Percentiles rank a stretch among this genome's conserved stretches.
Evolutionary conservation across 2,113 vertebrate species (phyloP).

Genomic region (Ivindomyrus marchei): DNA sequence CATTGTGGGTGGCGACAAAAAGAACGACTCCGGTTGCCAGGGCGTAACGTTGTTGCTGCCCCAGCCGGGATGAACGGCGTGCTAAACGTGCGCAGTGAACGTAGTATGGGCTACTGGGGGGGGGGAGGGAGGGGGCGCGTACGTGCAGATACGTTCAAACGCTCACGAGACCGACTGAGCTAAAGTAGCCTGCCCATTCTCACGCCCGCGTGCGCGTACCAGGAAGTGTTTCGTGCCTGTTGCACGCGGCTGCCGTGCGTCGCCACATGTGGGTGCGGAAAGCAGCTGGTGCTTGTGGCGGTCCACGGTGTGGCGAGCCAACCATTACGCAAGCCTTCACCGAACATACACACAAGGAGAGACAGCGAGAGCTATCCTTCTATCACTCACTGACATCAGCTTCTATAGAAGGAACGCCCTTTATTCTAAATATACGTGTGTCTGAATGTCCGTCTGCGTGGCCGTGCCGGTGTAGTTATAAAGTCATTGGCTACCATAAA

Average conservation of each 20-base stretch:
- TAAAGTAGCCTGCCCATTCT: neutral
- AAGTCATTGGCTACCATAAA: neutral
- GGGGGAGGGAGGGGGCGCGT: neutral
- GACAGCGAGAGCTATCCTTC: neutral
- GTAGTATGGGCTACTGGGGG: neutral
- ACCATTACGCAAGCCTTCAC: neutral
- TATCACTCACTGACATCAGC: neutral
- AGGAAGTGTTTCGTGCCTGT: neutral
- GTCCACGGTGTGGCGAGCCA: neutral
- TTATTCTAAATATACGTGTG: neutral
- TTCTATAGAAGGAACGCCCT: neutral
- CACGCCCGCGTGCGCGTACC: neutral
- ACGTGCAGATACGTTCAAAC: neutral
- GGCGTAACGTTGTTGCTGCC: neutral
- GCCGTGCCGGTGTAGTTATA: neutral
- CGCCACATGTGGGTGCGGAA: neutral
- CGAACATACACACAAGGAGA: neutral
- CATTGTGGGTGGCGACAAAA: slow-evolving; percentile 14
- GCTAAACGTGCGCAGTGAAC: neutral
- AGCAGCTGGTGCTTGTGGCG: neutral
- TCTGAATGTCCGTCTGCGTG: neutral
- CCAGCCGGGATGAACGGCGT: neutral
- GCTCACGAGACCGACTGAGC: neutral
- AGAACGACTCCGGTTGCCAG: neutral
- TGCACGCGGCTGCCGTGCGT: neutral